Evolutionary conservation across 2,888 invertebrate species (phyloP).

Genomic region (Anoplius nigerrimus): DNA sequence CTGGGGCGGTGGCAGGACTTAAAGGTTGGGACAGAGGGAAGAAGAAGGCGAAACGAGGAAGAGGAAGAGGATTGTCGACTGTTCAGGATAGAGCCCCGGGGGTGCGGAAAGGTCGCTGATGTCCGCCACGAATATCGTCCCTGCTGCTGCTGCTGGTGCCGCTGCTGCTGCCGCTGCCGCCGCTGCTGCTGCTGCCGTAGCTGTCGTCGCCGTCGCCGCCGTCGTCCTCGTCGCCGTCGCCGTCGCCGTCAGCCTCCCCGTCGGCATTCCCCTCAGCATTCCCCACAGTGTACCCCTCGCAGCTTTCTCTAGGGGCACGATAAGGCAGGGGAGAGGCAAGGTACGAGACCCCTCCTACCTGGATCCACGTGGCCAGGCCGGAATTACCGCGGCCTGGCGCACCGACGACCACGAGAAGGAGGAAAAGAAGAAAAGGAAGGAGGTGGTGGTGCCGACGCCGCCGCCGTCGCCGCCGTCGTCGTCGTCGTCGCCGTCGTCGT

Average conservation of each 20-base stretch:
- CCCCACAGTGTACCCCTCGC: no score
- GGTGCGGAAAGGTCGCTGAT: constrained; percentile 65
- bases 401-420: constrained; percentile 4
- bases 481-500: neutral
- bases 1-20: neutral
- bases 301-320: neutral
- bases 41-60: constrained; percentile 11
- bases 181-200: constrained; percentile 34
- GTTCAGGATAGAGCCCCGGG: constrained; percentile 37
- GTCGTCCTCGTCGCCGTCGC: constrained; percentile 3
- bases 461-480: constrained; percentile 34
- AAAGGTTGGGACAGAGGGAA: neutral
- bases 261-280: no score
- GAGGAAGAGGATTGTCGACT: constrained; percentile 27
- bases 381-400: neutral
- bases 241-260: constrained; percentile 9
- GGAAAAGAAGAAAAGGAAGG: no score
- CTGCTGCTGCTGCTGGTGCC: constrained; percentile 34
- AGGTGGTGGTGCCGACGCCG: no score
- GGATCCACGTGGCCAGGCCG: constrained; percentile 5
- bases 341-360: neutral
- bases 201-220: constrained; percentile 17
- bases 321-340: neutral
- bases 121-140: constrained; percentile 66
- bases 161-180: constrained; percentile 30